A percentile compares a stretch with the other conserved stretches of the same genome.
These are phyloP conservation scores for Phyllopteryx taeniolatus DNA, from an alignment of 2,113 vertebrate genomes.

Conservation along the genomic window DNA sequence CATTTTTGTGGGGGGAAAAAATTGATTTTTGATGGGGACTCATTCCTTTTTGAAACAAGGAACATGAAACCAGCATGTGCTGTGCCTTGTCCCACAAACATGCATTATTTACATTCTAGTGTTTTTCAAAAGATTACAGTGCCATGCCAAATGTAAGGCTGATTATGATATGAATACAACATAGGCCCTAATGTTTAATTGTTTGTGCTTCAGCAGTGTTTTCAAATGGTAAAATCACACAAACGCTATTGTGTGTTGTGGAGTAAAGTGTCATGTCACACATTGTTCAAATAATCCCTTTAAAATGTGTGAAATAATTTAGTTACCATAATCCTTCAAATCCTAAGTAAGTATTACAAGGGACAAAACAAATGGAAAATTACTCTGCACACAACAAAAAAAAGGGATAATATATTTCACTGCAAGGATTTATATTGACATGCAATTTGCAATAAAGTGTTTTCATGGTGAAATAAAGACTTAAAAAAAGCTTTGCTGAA, in stretches of 20 bases:
- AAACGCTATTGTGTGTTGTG: constrained; percentile 40
- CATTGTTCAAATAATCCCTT: constrained; percentile 69
- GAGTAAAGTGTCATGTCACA: constrained; percentile 41
- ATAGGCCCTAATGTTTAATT: constrained; percentile 32
- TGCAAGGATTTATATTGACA: constrained; percentile 65
- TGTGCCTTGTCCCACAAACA: not conserved
- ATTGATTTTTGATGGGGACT: too few species aligned
- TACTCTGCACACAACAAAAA: constrained; percentile 62
- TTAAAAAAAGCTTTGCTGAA: constrained; percentile 41
- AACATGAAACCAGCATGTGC: not conserved
- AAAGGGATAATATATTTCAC: constrained; percentile 49
- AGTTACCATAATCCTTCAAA: constrained; percentile 61
- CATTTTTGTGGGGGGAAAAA: not conserved
- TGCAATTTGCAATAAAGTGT: constrained; percentile 59
- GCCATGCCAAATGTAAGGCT: constrained; percentile 31
- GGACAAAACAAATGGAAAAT: constrained; percentile 54
- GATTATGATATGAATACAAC: constrained; percentile 39
- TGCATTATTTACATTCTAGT: not conserved
- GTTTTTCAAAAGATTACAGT: not conserved
- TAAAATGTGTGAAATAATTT: constrained; percentile 69
- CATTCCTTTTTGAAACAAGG: not conserved
- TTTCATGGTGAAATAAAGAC: constrained; percentile 44
- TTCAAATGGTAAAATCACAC: constrained; percentile 49
- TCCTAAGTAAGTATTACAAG: constrained; percentile 55
- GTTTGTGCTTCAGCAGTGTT: constrained; percentile 34